Base-by-base conservation (phyloP, 2,113 vertebrate genomes). In the Vulpes ferrilata region DNA sequence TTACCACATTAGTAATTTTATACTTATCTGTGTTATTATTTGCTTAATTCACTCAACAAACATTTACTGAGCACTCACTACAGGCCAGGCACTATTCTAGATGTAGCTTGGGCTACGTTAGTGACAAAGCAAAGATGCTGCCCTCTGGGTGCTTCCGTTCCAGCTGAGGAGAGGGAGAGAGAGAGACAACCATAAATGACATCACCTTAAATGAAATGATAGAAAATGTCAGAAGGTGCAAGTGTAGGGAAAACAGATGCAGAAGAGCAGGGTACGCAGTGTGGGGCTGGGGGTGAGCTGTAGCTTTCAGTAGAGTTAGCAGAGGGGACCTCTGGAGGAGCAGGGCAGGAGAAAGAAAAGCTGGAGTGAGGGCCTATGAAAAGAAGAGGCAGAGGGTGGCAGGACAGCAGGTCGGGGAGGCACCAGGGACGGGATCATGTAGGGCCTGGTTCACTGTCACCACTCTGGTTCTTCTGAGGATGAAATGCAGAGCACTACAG, bases 1-100 rank as follows among this genome's bases (percentile, higher is more conserved):
- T 82, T 88, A 69, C 23, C 55, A 88, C 55, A 53, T 78, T 43
- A 78, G 82, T 83, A n/a, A 95, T 87, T 87, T 91, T 59, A 76
- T 16, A 55, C 64, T 81, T 48, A 7, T 43, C 89, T 88, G 60
- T 89, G 71, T 83, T 86, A 78, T 64, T 88, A 64, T 86, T 95
- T 97, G 69, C 67, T 88, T 87, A 67, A 86, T 93, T 88, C 82
- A 87, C 27, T 89, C 67, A 22, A 79, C n/a, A 86, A 87, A 69
- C 74, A 87, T 89, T 92, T 79, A 76, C 32, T 20, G 57, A 90
- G 62, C 83, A 71, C 16, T 53, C 55, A 55, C n/a, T 15, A 7
- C 27, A 27, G 19, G 64, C 85, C 79, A 64, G 64, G 57, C 11
- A 53, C 25, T 30, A 2, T 69, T 94, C 81, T 67, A 67, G 73